Percentiles rank a stretch among this genome's conserved stretches.
phyloP scores from a whole-genome alignment of 2,113 vertebrate species.

The Podarcis muralis region DNA sequence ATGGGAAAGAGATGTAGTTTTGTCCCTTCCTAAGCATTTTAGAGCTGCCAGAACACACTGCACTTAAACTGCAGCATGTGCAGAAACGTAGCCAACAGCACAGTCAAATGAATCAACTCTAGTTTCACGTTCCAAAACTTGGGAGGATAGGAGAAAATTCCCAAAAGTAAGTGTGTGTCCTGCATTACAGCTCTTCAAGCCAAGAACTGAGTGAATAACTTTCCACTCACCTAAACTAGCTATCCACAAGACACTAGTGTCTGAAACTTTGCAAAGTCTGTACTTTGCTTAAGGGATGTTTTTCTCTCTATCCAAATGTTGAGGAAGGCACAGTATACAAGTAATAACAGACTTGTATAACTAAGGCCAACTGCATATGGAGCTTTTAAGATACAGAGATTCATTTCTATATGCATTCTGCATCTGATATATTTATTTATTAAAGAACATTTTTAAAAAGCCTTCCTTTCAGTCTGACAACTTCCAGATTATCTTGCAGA shows the following conservation, averaged over 20 bases:
- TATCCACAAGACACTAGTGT: background rate
- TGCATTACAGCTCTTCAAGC: background rate
- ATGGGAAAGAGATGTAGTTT: no score
- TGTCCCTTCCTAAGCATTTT: background rate
- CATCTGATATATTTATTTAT: background rate
- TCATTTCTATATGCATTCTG: background rate
- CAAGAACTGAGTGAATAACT: background rate
- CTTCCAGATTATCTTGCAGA: background rate
- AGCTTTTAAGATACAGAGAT: background rate
- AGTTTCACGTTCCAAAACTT: background rate
- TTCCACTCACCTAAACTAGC: background rate
- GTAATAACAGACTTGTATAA: background rate
- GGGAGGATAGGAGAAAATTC: background rate
- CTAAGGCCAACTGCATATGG: background rate
- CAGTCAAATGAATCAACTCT: background rate
- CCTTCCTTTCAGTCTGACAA: background rate
- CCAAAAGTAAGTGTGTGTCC: background rate
- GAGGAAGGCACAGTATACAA: background rate
- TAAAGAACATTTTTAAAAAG: background rate
- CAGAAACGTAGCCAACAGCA: background rate
- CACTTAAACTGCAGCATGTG: background rate
- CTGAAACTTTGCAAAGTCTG: background rate
- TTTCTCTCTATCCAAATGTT: background rate
- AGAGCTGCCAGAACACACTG: background rate
- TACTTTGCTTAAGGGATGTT: background rate